Evolutionary conservation across 1,140 invertebrate genomes (phyloP).

Genomic region (Drosophila obscura): DNA sequence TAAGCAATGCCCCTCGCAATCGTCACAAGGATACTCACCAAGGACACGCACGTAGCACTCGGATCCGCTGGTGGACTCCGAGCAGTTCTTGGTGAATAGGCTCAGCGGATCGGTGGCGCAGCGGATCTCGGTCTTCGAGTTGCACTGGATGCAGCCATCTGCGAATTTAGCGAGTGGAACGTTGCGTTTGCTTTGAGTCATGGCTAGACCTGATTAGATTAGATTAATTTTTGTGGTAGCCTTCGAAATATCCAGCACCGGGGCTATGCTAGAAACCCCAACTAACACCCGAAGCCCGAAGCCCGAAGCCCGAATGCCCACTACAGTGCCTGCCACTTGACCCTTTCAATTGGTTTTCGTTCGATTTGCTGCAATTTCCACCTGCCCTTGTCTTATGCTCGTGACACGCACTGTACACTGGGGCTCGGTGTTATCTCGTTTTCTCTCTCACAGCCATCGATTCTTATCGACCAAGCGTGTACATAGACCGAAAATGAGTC

Average conservation of each 20-base stretch:
- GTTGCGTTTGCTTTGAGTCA: conserved; percentile 15
- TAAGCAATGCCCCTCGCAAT: background rate
- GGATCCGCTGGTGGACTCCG: conserved; percentile 20
- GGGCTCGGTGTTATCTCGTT: conserved; percentile 8
- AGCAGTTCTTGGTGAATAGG: conserved; percentile 66
- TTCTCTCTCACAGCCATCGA: conserved; percentile 18
- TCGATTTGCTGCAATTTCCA: no score
- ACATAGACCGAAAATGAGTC: conserved; percentile 29
- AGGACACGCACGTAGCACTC: conserved; percentile 62
- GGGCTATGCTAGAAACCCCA: no score
- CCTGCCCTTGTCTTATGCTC: no score
- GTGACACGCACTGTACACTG: conserved; percentile 15
- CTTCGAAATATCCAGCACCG: background rate
- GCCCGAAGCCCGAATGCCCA: no score
- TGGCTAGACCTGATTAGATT: conserved; percentile 35
- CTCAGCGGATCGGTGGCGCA: conserved; percentile 70
- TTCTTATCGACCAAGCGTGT: conserved; percentile 27
- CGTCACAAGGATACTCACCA: conserved; percentile 23
- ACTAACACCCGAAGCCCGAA: no score
- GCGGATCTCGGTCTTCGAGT: conserved; percentile 58
- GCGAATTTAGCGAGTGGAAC: conserved; percentile 30
- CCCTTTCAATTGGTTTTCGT: no score
- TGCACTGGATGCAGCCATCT: conserved; percentile 79
- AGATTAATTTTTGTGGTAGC: conserved; percentile 8
- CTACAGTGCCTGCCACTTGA: no score